A percentile compares a stretch with the other conserved stretches of the same genome.
Evolutionary conservation across 2,113 vertebrate genomes (phyloP).

Genomic region (Syngnathus typhle): DNA sequence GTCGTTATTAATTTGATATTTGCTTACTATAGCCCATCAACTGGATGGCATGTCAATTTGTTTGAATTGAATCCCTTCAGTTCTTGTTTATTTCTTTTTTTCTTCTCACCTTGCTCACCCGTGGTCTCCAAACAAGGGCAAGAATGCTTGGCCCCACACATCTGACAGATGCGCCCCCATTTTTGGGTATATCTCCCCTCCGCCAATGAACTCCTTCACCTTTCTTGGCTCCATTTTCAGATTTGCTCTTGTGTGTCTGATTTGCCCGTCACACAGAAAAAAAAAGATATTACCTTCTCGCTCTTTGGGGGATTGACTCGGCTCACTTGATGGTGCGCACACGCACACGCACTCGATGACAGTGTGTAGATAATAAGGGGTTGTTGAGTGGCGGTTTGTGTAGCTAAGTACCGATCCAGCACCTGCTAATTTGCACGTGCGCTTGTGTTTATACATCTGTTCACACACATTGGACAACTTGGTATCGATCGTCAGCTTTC

Average conservation of each 20-base stretch:
- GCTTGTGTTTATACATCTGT: not conserved
- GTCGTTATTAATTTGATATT: too few species aligned
- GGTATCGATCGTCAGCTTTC: not conserved
- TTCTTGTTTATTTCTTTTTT: too few species aligned
- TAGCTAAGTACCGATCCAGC: constrained; percentile 48
- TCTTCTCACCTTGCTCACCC: constrained; percentile 14
- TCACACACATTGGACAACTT: not conserved
- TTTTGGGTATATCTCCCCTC: constrained; percentile 43
- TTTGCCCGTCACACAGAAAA: not conserved
- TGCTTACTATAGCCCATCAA: too few species aligned
- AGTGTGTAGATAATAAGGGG: constrained; percentile 45
- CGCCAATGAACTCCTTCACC: constrained; percentile 43
- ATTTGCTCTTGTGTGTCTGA: not conserved
- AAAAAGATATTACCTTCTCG: not conserved
- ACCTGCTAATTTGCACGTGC: constrained; percentile 43
- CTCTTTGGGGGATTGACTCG: not conserved
- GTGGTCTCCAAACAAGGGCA: constrained; percentile 55
- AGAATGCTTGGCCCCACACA: constrained; percentile 34
- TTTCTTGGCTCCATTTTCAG: constrained; percentile 36
- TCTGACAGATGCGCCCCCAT: constrained; percentile 42
- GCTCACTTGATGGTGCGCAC: not conserved
- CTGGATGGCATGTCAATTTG: too few species aligned
- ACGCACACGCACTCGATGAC: not conserved
- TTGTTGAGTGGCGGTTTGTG: constrained; percentile 49
- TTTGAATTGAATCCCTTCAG: too few species aligned